Evolutionary conservation across 2,797 vertebrate species (phyloP).

Genomic region (Clarias pachynema): DNA sequence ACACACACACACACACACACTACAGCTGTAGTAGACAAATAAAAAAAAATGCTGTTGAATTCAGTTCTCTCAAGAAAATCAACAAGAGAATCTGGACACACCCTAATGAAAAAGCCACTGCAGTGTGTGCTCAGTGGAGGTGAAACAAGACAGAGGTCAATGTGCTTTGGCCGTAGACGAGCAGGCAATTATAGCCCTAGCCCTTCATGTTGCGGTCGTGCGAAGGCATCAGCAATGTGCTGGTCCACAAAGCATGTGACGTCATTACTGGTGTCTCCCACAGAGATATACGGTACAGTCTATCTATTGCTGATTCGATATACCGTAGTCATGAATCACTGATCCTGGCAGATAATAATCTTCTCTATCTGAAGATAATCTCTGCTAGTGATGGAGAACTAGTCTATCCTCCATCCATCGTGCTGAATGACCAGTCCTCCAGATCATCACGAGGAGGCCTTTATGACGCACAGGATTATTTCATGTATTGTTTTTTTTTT

Average conservation of each 20-base stretch:
- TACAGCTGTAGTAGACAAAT: background rate
- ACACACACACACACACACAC: too few species aligned
- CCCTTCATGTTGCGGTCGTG: background rate
- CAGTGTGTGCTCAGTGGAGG: too few species aligned
- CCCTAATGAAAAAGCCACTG: background rate
- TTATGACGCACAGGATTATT: background rate
- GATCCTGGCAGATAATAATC: constrained; percentile 17
- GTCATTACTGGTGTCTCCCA: constrained; percentile 28
- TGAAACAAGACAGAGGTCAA: background rate
- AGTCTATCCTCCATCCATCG: background rate
- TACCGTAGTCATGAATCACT: constrained; percentile 12
- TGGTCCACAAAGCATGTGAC: constrained; percentile 27
- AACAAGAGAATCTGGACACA: background rate
- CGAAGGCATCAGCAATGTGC: background rate
- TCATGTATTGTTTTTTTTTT: background rate
- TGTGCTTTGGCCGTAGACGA: background rate
- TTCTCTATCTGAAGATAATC: constrained; percentile 24
- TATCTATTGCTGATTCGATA: constrained; percentile 29
- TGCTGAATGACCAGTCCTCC: background rate
- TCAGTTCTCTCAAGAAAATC: background rate
- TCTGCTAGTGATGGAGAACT: background rate
- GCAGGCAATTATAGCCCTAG: background rate
- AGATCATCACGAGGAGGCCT: background rate
- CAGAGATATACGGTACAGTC: constrained; percentile 15
- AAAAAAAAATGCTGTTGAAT: background rate